Conservation (phyloP, 2,797 vertebrate species). For the Nannoperca australis region DNA sequence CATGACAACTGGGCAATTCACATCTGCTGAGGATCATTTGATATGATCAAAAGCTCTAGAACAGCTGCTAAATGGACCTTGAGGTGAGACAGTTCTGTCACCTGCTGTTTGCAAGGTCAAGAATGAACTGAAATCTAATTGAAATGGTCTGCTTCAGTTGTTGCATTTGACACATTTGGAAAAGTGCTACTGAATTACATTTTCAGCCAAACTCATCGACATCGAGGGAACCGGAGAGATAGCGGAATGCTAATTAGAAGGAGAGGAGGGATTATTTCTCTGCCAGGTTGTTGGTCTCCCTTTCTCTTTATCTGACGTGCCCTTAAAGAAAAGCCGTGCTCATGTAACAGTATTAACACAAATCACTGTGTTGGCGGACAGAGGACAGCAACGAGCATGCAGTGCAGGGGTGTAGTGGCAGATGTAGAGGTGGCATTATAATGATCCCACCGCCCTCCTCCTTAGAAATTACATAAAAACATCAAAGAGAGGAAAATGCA, state of each 20-base stretch:
- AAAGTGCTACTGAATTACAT: constrained; percentile 6
- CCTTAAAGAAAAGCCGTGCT: constrained; percentile 46
- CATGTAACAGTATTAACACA: constrained; percentile 53
- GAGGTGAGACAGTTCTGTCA: background rate
- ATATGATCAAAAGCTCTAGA: background rate
- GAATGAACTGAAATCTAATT: background rate
- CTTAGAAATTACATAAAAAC: constrained; percentile 36
- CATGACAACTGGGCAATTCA: background rate
- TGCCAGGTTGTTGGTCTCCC: constrained; percentile 47
- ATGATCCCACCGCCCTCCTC: constrained; percentile 39
- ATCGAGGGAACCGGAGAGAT: background rate
- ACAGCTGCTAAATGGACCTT: background rate
- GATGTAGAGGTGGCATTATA: constrained; percentile 55
- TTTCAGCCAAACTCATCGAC: background rate
- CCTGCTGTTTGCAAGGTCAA: background rate
- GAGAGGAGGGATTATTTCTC: constrained; percentile 27
- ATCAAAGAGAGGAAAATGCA: background rate
- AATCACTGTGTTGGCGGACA: constrained; percentile 46
- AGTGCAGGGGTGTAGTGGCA: constrained; percentile 53
- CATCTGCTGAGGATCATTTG: background rate
- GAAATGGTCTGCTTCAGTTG: background rate
- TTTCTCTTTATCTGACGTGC: constrained; percentile 36
- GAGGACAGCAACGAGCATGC: constrained; percentile 40
- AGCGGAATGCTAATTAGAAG: constrained; percentile 34
- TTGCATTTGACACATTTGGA: background rate